Conservation (phyloP, 2,888 invertebrate genomes). For the Crematogaster levior region DNA sequence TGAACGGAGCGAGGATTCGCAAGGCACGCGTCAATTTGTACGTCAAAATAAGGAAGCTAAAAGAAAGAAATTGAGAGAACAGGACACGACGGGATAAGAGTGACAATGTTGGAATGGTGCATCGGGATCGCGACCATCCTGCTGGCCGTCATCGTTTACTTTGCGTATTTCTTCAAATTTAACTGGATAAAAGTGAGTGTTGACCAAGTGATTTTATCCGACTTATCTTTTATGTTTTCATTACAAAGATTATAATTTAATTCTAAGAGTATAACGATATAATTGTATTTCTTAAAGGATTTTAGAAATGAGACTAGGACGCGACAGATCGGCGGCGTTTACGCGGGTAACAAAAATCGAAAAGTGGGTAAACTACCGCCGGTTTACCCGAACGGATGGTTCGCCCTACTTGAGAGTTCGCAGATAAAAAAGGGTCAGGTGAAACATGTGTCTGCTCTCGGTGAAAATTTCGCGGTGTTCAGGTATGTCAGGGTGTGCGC, state of each 20-base stretch:
- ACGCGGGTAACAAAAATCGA: constrained; percentile 56
- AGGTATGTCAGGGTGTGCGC: no score
- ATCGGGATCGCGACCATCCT: constrained; percentile 49
- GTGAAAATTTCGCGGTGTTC: constrained; percentile 85
- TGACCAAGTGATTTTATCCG: no score
- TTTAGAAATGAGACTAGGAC: constrained; percentile 47
- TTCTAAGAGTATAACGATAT: no score
- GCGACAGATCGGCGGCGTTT: constrained; percentile 40
- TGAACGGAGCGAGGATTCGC: not conserved
- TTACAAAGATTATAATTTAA: not conserved
- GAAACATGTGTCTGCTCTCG: constrained; percentile 89
- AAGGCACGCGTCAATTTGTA: not conserved
- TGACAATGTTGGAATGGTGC: constrained; percentile 68
- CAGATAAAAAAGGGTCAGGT: constrained; percentile 88
- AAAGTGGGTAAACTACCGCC: constrained; percentile 91
- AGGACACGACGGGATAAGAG: not conserved
- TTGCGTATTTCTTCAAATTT: constrained; percentile 73
- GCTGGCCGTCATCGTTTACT: constrained; percentile 64
- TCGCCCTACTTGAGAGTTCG: constrained; percentile 90
- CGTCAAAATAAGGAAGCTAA: not conserved
- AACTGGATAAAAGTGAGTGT: constrained; percentile 73
- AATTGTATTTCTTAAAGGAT: constrained; percentile 57
- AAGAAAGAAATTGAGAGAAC: not conserved
- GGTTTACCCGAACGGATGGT: constrained; percentile 97
- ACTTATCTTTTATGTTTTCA: not conserved